Percentiles rank a stretch among this genome's conserved stretches.
Evolutionary conservation across 2,797 vertebrate species (phyloP).

Genomic region (Acanthurus tractus): DNA sequence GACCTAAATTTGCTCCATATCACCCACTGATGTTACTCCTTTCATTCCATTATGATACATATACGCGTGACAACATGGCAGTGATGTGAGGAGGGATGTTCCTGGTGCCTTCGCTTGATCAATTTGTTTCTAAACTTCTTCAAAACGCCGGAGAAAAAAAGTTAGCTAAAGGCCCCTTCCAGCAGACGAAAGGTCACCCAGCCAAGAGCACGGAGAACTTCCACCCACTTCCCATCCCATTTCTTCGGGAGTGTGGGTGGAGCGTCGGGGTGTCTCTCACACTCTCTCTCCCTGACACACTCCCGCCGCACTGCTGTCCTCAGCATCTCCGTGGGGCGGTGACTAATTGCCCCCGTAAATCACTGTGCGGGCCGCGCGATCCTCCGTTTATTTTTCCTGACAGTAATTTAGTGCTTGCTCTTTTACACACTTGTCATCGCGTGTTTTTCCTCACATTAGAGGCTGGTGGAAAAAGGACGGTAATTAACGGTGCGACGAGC

Average conservation of each 20-base stretch:
- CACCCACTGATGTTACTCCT: slow-evolving; percentile 64
- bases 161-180: slow-evolving; percentile 61
- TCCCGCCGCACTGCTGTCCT: slow-evolving; percentile 89
- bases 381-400: slow-evolving; percentile 99
- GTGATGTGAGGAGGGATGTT: slow-evolving; percentile 54
- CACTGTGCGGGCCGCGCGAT: slow-evolving; percentile 89
- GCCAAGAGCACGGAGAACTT: slow-evolving; percentile 70
- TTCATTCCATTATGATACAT: slow-evolving; percentile 70
- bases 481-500: slow-evolving; percentile 97
- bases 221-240: slow-evolving; percentile 54
- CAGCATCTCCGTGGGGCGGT: slow-evolving; percentile 94
- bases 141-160: slow-evolving; percentile 56
- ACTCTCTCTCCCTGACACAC: slow-evolving; percentile 75
- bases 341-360: slow-evolving; percentile 99
- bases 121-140: slow-evolving; percentile 45
- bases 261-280: slow-evolving; percentile 72
- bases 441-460: slow-evolving; percentile 99
- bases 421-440: slow-evolving; percentile 99
- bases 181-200: slow-evolving; percentile 76
- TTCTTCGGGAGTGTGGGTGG: slow-evolving; percentile 69
- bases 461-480: slow-evolving; percentile 98
- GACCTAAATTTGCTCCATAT: slow-evolving; percentile 78
- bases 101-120: slow-evolving; percentile 47
- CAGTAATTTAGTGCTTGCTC: slow-evolving; percentile 99
- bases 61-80: slow-evolving; percentile 61